Base-by-base conservation (phyloP, 2,888 invertebrate genomes). In the Therioaphis trifolii region DNA sequence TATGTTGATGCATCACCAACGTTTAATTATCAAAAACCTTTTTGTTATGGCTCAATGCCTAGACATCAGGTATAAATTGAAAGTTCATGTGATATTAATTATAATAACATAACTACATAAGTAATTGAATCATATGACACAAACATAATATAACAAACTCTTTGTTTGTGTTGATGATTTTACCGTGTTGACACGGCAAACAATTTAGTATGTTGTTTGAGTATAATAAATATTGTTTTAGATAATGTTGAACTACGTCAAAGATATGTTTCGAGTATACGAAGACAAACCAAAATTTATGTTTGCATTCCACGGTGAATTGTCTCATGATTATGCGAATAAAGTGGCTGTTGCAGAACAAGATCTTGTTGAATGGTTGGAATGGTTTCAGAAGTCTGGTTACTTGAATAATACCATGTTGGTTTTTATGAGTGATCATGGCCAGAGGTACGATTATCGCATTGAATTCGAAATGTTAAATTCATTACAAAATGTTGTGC, bases 351-450 rank as follows among this genome's bases (percentile, higher is more conserved):
- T 92, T 0, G 94, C 93, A 0, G 97, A 97, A 88, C 90, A 93
- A 0, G 95, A 95, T 88, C 88, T 95, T 0, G 88, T 90, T 5
- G 87, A 90, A 0, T 94, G 94, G 90, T 88, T 97, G n/a, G 89
- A 89, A 69, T 89, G 90, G 52, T 89, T 96, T 24, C 89, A 92
- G 66, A 88, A 90, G 5, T 90, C 90, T 0, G 93, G 93, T 0
- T 89, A 92, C 58, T 89, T 96, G 24, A 92, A 96, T 85, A 92
- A 95, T 86, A 95, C 97, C 0, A 88, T 98, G 85, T 89, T 98
- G 0, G 92, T 98, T 80, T 88, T 98, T 4, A 96, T 98, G 96
- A 94, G 96, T 5, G 98, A 98, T 89, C 98, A 98, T 88, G 98
- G 98, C 0, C 93, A 94, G 85, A 93, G 95, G 93, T 94, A 87